Evolutionary conservation across 2,113 vertebrate species (phyloP), one percentile per base, ranked within the genome.

Genomic region (Anhinga rufa): DNA sequence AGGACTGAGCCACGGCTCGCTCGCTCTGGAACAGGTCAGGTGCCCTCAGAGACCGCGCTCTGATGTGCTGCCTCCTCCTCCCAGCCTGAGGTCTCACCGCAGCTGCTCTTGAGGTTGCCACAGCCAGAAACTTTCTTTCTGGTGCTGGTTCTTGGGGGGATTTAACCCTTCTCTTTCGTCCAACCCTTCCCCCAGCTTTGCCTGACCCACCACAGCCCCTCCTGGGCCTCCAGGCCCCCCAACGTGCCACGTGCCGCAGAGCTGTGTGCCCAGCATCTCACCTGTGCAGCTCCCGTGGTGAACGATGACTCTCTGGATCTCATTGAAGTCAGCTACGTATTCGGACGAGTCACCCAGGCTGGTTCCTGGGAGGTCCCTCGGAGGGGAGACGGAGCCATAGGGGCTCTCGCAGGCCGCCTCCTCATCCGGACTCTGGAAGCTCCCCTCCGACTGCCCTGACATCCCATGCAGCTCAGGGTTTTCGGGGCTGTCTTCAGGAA

Each of bases 271-370:
- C 0, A 21, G 52, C 0, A 0, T 4, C 96, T 91, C 88, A 97
- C 97, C 97, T 31, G 97, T 17, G 84, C 97, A 97, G 92, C 64
- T 78, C 48, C 95, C 91, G 4, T 97, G 97, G 61, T 97, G 97
- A 2, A 97, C 97, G 17, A 97, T 97, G 82, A 97, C 97, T 25
- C 97, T 96, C 96, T 97, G 96, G 94, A 97, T 97, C 82, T 97
- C 97, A 2, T 25, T 95, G 62, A 72, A 97, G 36, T 95, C 93
- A 14, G 94, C 57, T 2, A 44, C 92, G 1, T 97, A 97, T 21
- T 97, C 97, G 0, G 93, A 86, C 0, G 87, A 92, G 92, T 97
- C 97, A 0, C 96, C 97, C 55, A 97, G 82, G 92, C 93, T 95
- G 94, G 96, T 97, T 8, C 96, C 94, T 0, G 97, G 92, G 3